These are phyloP conservation scores for Calliphora vicina DNA, from an alignment of 1,140 invertebrate genomes.

Conservation along the genomic window DNA sequence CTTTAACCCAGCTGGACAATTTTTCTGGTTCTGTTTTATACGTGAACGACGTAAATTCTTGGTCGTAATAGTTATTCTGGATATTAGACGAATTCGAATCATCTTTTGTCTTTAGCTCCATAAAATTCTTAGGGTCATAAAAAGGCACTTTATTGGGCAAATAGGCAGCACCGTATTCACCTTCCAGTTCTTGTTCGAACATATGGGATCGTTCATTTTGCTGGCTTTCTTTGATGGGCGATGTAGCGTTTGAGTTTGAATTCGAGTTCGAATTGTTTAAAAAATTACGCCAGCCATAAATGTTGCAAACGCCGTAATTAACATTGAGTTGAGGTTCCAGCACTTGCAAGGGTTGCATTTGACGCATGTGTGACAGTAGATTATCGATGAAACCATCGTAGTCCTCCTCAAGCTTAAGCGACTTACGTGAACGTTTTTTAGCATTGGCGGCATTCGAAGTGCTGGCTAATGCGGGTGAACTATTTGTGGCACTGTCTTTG, in stretches of 20 bases:
- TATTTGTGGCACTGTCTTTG: not conserved
- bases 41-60: slow-evolving; percentile 81
- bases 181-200: slow-evolving; percentile 68
- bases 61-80: slow-evolving; percentile 91
- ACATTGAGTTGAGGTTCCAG: slow-evolving; percentile 86
- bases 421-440: slow-evolving; percentile 79
- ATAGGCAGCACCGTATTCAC: slow-evolving; percentile 36
- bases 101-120: slow-evolving; percentile 48
- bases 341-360: slow-evolving; percentile 84
- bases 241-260: not conserved
- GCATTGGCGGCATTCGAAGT: slow-evolving; percentile 42
- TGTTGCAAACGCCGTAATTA: slow-evolving; percentile 80
- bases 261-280: not conserved
- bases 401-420: slow-evolving; percentile 87
- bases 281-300: slow-evolving; percentile 74
- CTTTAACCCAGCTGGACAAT: slow-evolving; percentile 5
- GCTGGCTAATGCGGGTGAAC: not conserved
- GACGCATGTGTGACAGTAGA: slow-evolving; percentile 83
- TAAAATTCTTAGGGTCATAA: slow-evolving; percentile 56
- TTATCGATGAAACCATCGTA: slow-evolving; percentile 90
- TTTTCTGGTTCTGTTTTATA: slow-evolving; percentile 20
- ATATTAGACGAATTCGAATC: slow-evolving; percentile 67
- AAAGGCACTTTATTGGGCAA: slow-evolving; percentile 30
- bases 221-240: slow-evolving; percentile 2
- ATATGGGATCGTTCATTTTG: slow-evolving; percentile 60